phyloP scores from a whole-genome alignment of 2,888 invertebrate genomes.

The Cryptus armator region DNA sequence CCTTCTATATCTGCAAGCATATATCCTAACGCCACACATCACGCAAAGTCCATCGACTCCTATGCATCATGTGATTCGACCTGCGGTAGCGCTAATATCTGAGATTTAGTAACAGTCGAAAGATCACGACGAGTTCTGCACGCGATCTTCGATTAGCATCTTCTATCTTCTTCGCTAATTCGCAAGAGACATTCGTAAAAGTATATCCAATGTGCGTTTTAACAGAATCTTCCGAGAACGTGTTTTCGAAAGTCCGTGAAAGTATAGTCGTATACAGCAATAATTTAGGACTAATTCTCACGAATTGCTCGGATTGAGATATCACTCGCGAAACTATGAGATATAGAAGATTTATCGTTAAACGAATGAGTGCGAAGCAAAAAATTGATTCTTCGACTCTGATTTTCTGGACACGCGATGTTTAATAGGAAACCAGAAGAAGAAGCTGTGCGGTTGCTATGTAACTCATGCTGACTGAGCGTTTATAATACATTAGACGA shows the following conservation, averaged over 20 bases:
- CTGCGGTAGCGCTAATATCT: slow-evolving; percentile 36
- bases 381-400: slow-evolving; percentile 26
- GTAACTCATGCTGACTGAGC: slow-evolving; percentile 62
- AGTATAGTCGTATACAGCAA: slow-evolving; percentile 21
- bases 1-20: slow-evolving; percentile 3
- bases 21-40: slow-evolving; percentile 42
- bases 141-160: slow-evolving; percentile 58
- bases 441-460: slow-evolving; percentile 11
- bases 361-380: slow-evolving; percentile 33
- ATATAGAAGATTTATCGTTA: slow-evolving; percentile 48
- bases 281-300: slow-evolving; percentile 31
- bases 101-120: slow-evolving; percentile 42
- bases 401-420: slow-evolving; percentile 63
- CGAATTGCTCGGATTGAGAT: slow-evolving; percentile 48
- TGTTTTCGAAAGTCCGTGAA: slow-evolving; percentile 57
- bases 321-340: slow-evolving; percentile 28
- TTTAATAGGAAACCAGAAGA: slow-evolving; percentile 17
- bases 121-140: slow-evolving; percentile 42
- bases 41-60: slow-evolving; percentile 63
- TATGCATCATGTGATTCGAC: slow-evolving; percentile 21
- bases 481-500: slow-evolving; percentile 35
- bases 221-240: slow-evolving; percentile 11
- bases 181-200: neutral
- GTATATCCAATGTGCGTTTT: slow-evolving; percentile 10
- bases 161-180: slow-evolving; percentile 2